Evolutionary conservation across 2,113 vertebrate genomes (phyloP), one percentile per base, ranked within the genome.

Genomic region (Oncorhynchus nerka): DNA sequence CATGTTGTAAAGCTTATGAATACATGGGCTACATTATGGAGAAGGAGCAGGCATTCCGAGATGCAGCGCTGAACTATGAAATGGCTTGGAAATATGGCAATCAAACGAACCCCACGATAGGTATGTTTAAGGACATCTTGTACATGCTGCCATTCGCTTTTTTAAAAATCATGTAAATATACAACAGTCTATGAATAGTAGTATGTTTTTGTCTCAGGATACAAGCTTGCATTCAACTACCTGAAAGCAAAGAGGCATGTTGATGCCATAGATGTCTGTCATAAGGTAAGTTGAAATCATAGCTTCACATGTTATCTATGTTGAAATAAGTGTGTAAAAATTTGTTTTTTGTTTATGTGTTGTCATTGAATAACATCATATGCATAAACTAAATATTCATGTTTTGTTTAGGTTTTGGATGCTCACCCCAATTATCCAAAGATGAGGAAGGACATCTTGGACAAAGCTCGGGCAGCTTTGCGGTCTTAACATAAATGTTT

Each of bases 1-100:
- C 98, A 3, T 97, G 97, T 90, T 97, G 96, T 91, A 99, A 99
- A 90, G 97, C 97, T 34, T 98, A 98, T 75, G 97, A 99, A 90
- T 99, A 99, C 85, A 94, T 95, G 91, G 98, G 98, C 45, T 99
- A 98, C 83, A 97, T 99, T 76, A 97, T 98, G 97, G 98, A 99
- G 88, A 99, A 99, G 79, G 98, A 99, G 68, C 97, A 97, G 86
- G 93, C 97, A 0, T 99, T 98, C 83, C 92, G 95, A 71, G 97
- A 99, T 81, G 98, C 98, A 39, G 96, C 96, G 51, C 68, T 94
- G 74, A 98, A 97, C 89, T 99, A 99, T 5, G 97, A 99, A 91
- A 45, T 45, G 94, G 98, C 98, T 0, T 99, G 97, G 98, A 99
- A 97, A 84, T 96, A 96, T 0, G 94, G 96, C 81, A 97, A 95